These are phyloP conservation scores for Loriculus beryllinus DNA, from an alignment of 2,797 vertebrate genomes.

Conservation along the genomic window DNA sequence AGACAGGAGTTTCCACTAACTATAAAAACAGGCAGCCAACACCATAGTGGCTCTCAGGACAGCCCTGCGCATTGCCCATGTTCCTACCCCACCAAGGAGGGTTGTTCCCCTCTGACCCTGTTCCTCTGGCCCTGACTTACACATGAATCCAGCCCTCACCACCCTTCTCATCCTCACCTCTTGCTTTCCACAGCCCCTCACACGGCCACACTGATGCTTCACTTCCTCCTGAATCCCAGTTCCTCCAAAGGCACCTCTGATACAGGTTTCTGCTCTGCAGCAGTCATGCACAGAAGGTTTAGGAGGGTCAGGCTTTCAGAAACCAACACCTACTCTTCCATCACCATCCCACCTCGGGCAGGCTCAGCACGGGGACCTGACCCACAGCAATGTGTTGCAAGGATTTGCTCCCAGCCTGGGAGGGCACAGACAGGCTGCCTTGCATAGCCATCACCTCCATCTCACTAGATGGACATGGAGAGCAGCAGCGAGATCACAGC, in stretches of 20 bases:
- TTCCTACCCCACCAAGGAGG: not conserved
- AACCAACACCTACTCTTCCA: not conserved
- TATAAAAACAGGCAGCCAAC: not conserved
- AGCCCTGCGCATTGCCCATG: accelerated
- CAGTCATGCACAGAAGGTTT: too few species aligned
- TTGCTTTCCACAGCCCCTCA: not conserved
- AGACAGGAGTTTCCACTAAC: not conserved
- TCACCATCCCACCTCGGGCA: not conserved
- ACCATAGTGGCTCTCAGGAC: not conserved
- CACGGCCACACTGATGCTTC: accelerated
- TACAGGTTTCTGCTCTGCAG: not conserved
- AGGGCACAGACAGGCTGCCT: accelerated
- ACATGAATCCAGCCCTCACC: not conserved
- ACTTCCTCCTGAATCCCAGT: not conserved
- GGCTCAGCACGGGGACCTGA: too few species aligned
- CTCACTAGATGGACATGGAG: accelerated
- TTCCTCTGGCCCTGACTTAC: not conserved
- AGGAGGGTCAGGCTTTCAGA: not conserved
- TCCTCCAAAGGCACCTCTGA: not conserved
- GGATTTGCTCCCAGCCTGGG: not conserved
- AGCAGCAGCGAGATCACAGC: not conserved
- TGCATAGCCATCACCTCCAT: accelerated
- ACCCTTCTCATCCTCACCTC: accelerated
- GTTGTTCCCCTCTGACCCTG: too few species aligned
- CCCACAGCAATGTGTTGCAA: accelerated